phyloP scores from a whole-genome alignment of 2,113 vertebrate species.

The Merops nubicus region DNA sequence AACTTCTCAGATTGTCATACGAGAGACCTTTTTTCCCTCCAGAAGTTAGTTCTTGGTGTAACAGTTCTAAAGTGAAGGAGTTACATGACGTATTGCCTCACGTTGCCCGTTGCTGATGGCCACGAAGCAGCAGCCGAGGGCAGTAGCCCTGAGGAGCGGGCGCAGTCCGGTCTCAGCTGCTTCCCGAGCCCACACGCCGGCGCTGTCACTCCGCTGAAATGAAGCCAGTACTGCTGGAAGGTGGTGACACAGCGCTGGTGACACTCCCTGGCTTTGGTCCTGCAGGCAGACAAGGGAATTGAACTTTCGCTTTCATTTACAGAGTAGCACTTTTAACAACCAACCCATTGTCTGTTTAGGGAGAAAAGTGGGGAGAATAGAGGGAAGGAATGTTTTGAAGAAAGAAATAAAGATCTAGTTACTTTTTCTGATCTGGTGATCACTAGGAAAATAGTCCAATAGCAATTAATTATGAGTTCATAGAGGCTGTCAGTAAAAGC shows the following conservation, averaged over 20 bases:
- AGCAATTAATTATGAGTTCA: not conserved
- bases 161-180: not conserved
- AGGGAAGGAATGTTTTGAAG: not conserved
- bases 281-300: not conserved
- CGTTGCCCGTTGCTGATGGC: not conserved
- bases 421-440: not conserved
- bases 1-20: not conserved
- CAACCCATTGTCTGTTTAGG: not conserved
- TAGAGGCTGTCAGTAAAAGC: not conserved
- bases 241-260: rapidly evolving
- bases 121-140: not conserved
- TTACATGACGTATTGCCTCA: not conserved
- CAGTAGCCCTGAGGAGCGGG: rapidly evolving
- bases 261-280: rapidly evolving
- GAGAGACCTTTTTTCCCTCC: not conserved
- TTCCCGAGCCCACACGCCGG: not conserved
- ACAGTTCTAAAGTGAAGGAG: not conserved
- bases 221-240: not conserved
- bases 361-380: not conserved
- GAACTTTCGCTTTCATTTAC: not conserved
- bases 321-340: not conserved
- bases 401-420: not conserved
- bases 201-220: not conserved
- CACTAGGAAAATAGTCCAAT: not conserved
- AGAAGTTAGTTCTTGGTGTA: not conserved